A percentile compares a stretch with the other conserved stretches of the same genome.
Conservation (phyloP, 2,888 invertebrate genomes). For the Drosophila mercatorum region DNA sequence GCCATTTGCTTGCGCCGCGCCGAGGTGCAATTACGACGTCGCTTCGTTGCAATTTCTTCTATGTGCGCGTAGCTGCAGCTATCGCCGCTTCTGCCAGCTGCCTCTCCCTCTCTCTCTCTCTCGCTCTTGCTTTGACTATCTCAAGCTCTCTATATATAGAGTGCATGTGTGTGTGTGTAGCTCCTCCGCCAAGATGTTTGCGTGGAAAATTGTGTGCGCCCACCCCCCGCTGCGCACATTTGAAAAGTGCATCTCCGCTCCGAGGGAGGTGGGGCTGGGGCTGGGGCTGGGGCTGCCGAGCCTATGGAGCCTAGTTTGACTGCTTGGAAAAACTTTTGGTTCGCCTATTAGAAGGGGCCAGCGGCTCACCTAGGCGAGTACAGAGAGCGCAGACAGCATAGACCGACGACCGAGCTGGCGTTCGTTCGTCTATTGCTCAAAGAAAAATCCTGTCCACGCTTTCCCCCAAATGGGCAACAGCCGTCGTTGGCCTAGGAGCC, state of each 20-base stretch:
- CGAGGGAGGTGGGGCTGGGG: background rate
- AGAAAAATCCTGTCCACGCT: conserved; percentile 76
- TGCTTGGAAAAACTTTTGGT: conserved; percentile 76
- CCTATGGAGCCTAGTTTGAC: conserved; percentile 70
- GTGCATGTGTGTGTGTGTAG: conserved; percentile 30
- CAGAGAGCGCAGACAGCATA: conserved; percentile 62
- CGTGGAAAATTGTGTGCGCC: conserved; percentile 67
- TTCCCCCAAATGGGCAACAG: conserved; percentile 61
- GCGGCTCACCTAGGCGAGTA: conserved; percentile 28
- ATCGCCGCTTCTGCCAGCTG: conserved; percentile 36
- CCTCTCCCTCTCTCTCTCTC: conserved; percentile 22
- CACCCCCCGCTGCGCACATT: conserved; percentile 63
- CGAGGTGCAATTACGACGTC: conserved; percentile 57
- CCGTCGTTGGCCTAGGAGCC: conserved; percentile 24
- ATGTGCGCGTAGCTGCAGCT: conserved; percentile 69
- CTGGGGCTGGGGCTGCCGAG: conserved; percentile 12
- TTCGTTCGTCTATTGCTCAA: conserved; percentile 64
- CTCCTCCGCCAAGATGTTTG: conserved; percentile 67
- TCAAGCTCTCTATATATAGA: conserved; percentile 23
- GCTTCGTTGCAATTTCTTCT: conserved; percentile 74
- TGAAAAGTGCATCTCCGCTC: conserved; percentile 77
- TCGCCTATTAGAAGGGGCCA: conserved; percentile 65
- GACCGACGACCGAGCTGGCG: conserved; percentile 52
- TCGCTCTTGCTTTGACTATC: conserved; percentile 33
- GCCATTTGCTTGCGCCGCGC: conserved; percentile 22